Percentiles rank a stretch among this genome's conserved stretches.
Evolutionary conservation across 2,113 vertebrate species (phyloP).

Genomic region (Hemibagrus wyckioides): DNA sequence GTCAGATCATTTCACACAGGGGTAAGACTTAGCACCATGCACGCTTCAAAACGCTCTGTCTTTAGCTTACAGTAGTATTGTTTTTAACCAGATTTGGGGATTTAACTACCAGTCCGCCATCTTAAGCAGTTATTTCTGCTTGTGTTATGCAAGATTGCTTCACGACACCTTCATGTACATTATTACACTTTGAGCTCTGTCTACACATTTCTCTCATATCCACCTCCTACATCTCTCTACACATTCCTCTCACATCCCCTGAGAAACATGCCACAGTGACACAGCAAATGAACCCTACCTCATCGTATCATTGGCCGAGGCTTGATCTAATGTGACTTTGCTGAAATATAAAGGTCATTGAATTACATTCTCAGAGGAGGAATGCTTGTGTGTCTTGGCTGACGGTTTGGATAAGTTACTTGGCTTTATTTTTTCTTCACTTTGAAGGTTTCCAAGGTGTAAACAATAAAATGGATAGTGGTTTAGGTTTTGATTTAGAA

Average conservation of each 20-base stretch:
- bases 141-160: not conserved
- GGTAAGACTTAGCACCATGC: not conserved
- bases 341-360: conserved; percentile 6
- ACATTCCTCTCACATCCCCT: conserved; percentile 33
- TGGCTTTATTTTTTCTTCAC: not conserved
- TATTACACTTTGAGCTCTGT: not conserved
- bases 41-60: not conserved
- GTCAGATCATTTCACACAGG: not conserved
- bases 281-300: conserved; percentile 29
- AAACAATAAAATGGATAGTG: not conserved
- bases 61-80: too few relatives aligned
- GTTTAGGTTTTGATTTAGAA: not conserved
- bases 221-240: conserved; percentile 13
- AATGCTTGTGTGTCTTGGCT: not conserved
- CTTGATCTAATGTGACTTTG: conserved; percentile 28
- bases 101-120: not conserved
- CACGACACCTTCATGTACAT: conserved; percentile 1
- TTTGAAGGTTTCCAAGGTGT: not conserved
- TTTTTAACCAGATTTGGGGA: not conserved
- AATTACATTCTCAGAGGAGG: conserved; percentile 9
- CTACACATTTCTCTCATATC: conserved; percentile 8
- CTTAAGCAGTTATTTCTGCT: not conserved
- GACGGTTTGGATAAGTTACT: not conserved
- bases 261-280: conserved; percentile 44
- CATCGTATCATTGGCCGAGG: not conserved